Evolutionary conservation across 2,888 invertebrate genomes (phyloP).

Genomic region (Drosophila prostipennis): DNA sequence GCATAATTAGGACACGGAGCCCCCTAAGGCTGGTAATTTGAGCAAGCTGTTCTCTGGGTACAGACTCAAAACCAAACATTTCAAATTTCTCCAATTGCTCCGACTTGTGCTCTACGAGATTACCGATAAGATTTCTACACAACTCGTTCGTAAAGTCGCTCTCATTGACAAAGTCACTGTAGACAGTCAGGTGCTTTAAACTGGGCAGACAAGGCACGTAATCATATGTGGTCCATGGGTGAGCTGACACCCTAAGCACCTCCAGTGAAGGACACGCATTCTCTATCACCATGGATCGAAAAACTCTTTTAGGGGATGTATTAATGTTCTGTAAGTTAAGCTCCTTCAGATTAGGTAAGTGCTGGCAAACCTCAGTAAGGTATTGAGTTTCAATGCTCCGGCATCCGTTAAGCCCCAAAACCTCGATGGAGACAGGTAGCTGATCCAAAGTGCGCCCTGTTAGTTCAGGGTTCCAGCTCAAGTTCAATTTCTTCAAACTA

Average conservation of each 20-base stretch:
- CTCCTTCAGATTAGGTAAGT: background rate
- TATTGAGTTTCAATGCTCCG: background rate
- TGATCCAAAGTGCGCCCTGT: background rate
- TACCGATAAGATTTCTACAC: background rate
- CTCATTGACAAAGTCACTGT: no score
- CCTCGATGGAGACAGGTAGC: background rate
- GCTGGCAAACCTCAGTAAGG: background rate
- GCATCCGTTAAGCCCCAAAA: background rate
- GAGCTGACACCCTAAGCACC: background rate
- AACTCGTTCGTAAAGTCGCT: background rate
- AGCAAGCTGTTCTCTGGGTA: background rate
- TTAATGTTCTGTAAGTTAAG: background rate
- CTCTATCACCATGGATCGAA: background rate
- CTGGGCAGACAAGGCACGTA: background rate
- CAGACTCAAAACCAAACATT: background rate
- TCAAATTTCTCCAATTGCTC: background rate
- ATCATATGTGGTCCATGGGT: background rate
- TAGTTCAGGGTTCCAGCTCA: background rate
- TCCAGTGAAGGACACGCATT: background rate
- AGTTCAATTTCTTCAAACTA: conserved; percentile 1
- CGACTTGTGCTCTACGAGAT: background rate
- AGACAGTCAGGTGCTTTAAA: background rate
- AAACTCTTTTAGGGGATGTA: background rate
- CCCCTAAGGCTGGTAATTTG: background rate
- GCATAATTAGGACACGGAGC: background rate